phyloP scores from a whole-genome alignment of 1,140 invertebrate genomes.

The Hylaeus anthracinus region DNA sequence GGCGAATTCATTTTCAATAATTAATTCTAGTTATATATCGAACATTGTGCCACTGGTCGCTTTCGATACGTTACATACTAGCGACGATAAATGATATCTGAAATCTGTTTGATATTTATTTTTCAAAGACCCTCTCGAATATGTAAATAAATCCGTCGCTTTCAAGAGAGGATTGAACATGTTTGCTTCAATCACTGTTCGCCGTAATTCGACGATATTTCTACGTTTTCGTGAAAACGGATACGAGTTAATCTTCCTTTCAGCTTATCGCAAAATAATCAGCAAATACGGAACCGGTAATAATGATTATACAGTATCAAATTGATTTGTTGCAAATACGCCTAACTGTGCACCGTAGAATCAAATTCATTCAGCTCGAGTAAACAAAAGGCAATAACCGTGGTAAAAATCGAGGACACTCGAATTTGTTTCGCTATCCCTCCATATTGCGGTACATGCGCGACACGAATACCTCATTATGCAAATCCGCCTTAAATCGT shows the following conservation, averaged over 20 bases:
- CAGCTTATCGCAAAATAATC: no score
- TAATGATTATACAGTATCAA: no score
- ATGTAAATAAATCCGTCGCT: not conserved
- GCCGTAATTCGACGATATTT: not conserved
- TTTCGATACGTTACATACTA: not conserved
- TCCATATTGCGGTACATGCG: not conserved
- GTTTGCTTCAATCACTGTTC: not conserved
- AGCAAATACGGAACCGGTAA: no score
- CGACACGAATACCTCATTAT: conserved; percentile 43
- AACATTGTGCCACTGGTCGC: no score
- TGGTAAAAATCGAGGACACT: not conserved
- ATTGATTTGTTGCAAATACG: no score
- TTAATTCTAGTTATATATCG: no score
- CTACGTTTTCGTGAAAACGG: not conserved
- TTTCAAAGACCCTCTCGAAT: not conserved
- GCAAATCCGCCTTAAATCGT: conserved; percentile 46
- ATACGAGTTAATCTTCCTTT: not conserved
- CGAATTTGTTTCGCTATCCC: conserved; percentile 7
- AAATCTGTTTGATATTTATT: not conserved
- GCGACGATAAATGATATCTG: no score
- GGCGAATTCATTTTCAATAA: no score
- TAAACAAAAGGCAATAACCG: no score
- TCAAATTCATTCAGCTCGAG: no score
- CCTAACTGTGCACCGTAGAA: no score
- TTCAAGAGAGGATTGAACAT: no score